Percentiles rank a stretch among this genome's conserved stretches.
phyloP scores from a whole-genome alignment of 2,888 invertebrate species.

The Thymelicus sylvestris region DNA sequence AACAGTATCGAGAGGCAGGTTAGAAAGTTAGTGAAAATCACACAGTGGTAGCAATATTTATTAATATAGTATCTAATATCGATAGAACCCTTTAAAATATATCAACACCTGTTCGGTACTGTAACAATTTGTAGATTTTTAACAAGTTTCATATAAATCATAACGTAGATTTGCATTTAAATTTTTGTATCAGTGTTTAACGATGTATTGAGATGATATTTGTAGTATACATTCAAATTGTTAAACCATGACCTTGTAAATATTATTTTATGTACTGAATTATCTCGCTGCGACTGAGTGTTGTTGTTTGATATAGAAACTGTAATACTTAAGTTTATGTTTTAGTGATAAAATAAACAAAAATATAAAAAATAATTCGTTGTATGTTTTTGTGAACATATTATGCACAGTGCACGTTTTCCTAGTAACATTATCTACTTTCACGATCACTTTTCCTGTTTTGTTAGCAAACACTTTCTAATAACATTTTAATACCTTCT shows the following conservation, averaged over 20 bases:
- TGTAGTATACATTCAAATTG: slow-evolving; percentile 51
- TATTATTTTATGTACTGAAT: slow-evolving; percentile 76
- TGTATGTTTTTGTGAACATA: slow-evolving; percentile 66
- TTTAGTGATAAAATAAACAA: slow-evolving; percentile 84
- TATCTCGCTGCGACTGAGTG: slow-evolving; percentile 80
- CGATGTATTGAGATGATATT: slow-evolving; percentile 51
- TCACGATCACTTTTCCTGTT: slow-evolving; percentile 62
- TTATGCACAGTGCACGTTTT: slow-evolving; percentile 67
- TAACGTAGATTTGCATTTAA: slow-evolving; percentile 72
- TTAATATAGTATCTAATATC: slow-evolving; percentile 67
- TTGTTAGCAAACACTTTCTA: slow-evolving; percentile 68
- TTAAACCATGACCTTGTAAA: slow-evolving; percentile 75
- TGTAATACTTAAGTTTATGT: slow-evolving; percentile 83
- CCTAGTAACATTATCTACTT: slow-evolving; percentile 63
- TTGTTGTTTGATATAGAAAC: slow-evolving; percentile 83
- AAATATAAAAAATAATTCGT: slow-evolving; percentile 65
- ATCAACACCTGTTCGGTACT: slow-evolving; percentile 21
- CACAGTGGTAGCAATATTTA: slow-evolving; percentile 76
- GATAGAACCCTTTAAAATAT: slow-evolving; percentile 53
- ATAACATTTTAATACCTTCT: slow-evolving; percentile 67
- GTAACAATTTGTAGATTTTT: slow-evolving; percentile 14
- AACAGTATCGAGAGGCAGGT: slow-evolving; percentile 71
- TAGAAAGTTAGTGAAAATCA: slow-evolving; percentile 68
- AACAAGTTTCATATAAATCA: slow-evolving; percentile 36
- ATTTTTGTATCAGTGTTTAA: slow-evolving; percentile 63